Evolutionary conservation across 2,888 invertebrate species (phyloP), one percentile per base, ranked within the genome.

Genomic region (Cephus nigrinus): DNA sequence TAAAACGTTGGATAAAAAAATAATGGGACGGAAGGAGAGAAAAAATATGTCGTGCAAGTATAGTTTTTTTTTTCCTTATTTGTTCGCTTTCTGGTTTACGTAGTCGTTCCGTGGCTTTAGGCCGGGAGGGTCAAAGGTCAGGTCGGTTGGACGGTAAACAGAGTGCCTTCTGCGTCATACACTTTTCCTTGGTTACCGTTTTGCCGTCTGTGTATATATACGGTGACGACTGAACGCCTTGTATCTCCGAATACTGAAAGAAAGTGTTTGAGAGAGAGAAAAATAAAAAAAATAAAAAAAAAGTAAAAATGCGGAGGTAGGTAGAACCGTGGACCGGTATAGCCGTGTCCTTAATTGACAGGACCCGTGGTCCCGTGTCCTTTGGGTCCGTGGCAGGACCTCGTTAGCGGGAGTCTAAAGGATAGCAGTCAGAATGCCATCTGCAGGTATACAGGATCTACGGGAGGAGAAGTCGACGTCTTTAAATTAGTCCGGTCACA

Each of bases 281-380:
- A 83, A 83, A 82, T 85, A 81, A 84, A 83, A 83, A 82, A 82
- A 78, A 79, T 81, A n/a, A 11, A 31, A 11, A 32, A 33, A 31
- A 30, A 68, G 35, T n/a, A 75, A 55, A 69, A 68, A 75, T 74
- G 15, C 71, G n/a, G 11, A 83, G 83, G 85, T 82, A 87, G 88
- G 88, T 82, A 91, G 90, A 91, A 91, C 90, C 90, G 91, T 90
- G 88, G 89, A 88, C 88, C 89, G 90, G 89, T 88, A 89, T 88
- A 89, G 90, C 89, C 88, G 91, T 89, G 90, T 90, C 87, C 90
- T 91, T 91, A 91, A 91, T 91, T 91, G 91, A 91, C 91, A 91
- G 91, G 90, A 89, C 84, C 81, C 82, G 86, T 85, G 88, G 86
- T 87, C 83, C 82, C 81, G 82, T 88, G 88, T 89, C 87, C 87